phyloP scores from a whole-genome alignment of 1,140 invertebrate genomes.

The Cylas formicarius region DNA sequence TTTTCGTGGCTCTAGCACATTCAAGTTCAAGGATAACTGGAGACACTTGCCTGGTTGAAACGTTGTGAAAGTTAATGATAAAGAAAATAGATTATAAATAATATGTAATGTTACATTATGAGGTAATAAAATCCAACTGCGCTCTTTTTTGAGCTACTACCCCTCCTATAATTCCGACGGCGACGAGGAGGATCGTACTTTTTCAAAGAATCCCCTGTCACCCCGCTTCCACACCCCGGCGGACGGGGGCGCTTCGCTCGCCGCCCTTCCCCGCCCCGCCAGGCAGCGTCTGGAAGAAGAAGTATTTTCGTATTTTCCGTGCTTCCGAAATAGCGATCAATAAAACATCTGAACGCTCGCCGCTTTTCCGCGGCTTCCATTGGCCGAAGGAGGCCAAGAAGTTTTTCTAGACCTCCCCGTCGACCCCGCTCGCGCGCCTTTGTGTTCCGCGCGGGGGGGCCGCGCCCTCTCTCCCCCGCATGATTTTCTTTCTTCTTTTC shows the following conservation, averaged over 20 bases:
- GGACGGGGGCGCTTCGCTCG: neutral
- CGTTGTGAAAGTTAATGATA: no score
- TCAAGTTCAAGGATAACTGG: no score
- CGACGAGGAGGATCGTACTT: no score
- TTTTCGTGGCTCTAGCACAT: no score
- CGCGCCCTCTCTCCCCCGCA: neutral
- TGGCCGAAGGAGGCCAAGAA: conserved; percentile 6
- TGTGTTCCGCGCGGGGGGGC: no score
- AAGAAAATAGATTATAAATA: no score
- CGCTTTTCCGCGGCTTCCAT: neutral
- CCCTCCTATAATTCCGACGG: no score
- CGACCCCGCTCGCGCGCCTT: neutral
- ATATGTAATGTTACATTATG: no score
- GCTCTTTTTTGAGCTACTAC: no score
- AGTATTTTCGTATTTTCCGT: neutral
- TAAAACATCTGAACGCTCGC: neutral
- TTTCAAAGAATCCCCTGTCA: no score
- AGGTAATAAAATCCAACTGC: no score
- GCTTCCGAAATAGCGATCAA: conserved; percentile 2
- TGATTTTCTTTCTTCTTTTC: neutral
- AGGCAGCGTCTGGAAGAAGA: conserved; percentile 4
- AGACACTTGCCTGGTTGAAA: no score
- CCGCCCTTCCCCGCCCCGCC: conserved; percentile 1
- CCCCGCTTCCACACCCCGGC: neutral
- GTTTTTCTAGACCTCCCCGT: neutral